These are phyloP conservation scores for Ceratosolen solmsi DNA, from an alignment of 1,140 invertebrate genomes.

Conservation along the genomic window DNA sequence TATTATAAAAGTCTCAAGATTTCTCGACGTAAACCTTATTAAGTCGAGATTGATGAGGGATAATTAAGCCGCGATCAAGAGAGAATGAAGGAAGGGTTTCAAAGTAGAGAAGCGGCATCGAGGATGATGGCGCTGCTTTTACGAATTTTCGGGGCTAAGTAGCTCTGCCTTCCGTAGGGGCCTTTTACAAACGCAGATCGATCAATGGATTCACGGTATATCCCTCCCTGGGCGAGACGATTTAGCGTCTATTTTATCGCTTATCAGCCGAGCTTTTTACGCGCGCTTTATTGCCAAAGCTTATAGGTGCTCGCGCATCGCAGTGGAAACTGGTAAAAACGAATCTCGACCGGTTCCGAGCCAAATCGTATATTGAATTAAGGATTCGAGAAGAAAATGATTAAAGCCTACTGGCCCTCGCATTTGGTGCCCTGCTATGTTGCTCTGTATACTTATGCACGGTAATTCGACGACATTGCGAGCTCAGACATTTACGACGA, in stretches of 20 bases:
- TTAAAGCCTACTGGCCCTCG: background rate
- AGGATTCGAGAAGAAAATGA: background rate
- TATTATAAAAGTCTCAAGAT: conserved; percentile 7
- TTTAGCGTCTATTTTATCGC: background rate
- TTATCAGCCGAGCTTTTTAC: conserved; percentile 20
- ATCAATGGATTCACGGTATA: background rate
- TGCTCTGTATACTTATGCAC: background rate
- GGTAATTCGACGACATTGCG: background rate
- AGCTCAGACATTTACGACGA: no score
- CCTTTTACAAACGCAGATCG: conserved; percentile 17
- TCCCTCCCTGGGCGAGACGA: background rate
- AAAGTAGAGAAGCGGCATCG: background rate
- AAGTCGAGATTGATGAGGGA: conserved; percentile 44
- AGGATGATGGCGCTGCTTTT: conserved; percentile 25
- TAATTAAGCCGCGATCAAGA: conserved; percentile 39
- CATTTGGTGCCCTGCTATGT: background rate
- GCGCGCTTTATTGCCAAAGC: background rate
- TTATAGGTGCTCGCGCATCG: background rate
- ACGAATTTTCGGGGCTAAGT: conserved; percentile 39
- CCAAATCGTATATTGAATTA: background rate
- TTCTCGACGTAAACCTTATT: conserved; percentile 16
- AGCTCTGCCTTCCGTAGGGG: background rate
- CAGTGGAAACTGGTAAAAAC: background rate
- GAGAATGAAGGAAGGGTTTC: background rate
- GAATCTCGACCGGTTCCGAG: background rate